Evolutionary conservation across 1,140 invertebrate species (phyloP), one percentile per base, ranked within the genome.

Genomic region (Drosophila bocki): DNA sequence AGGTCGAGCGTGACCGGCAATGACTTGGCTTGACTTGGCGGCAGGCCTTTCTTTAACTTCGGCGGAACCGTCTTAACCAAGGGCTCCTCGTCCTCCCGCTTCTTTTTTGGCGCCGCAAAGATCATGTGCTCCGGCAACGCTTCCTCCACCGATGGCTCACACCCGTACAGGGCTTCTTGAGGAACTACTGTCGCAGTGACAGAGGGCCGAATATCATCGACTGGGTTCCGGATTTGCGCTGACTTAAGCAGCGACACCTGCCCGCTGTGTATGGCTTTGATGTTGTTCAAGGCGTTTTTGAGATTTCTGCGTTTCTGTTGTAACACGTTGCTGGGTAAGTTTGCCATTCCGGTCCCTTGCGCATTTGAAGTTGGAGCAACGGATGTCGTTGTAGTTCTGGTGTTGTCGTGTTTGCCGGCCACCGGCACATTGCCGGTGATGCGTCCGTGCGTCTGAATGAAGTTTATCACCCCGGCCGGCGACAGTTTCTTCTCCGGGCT

Each of bases 41-140:
- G 35, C 22, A 37, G 15, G 15, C 42, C 67, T 54, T 82, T 82
- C 19, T 78, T 71, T 1, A 71, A 33, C 15, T 75, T 71, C 1
- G 65, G 26, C 39, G 56, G 48, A 19, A 17, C 35, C 33, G 33
- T 26, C 9, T 47, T 61, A 15, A 17, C 12, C 11, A 33, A 15
- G 2, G 12, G 7, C 4, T 68, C 56, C 7, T 48, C 44, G 33
- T 85, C 81, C 12, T 90, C 85, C 15, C 75, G 75, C 33, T 85
- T 88, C 33, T 85, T 91, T n/a, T 91, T 91, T n/a, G 91, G 84
- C 8, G 82, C 83, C 1, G 91, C 91, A 59, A 92, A 91, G 19
- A 92, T 92, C 48, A 92, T 92, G 51, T 91, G 79, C 37, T 92
- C 83, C 0, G 91, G 91, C 35, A 91, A 59, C 8, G 68, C 82